These are phyloP conservation scores for Phalacrocorax aristotelis DNA, from an alignment of 2,113 vertebrate genomes.

Conservation along the genomic window DNA sequence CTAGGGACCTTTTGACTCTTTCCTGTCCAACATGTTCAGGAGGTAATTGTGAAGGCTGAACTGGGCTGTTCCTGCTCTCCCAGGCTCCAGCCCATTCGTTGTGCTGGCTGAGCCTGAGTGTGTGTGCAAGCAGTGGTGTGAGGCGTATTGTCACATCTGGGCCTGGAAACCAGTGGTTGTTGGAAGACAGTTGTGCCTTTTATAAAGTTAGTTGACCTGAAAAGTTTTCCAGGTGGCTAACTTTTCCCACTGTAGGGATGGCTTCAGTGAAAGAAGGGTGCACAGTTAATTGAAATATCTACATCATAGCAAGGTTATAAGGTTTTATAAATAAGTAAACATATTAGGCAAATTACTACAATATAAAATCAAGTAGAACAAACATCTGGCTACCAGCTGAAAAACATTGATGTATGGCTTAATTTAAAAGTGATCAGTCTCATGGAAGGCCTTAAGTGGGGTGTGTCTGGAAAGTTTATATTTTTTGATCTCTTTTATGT, in stretches of 20 bases:
- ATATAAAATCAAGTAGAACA: background rate
- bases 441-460: background rate
- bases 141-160: background rate
- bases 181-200: background rate
- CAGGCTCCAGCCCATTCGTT: background rate
- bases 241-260: background rate
- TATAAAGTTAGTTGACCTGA: background rate
- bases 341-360: background rate
- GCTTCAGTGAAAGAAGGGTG: background rate
- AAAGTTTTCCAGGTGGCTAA: background rate
- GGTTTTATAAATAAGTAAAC: background rate
- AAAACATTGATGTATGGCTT: background rate
- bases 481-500: background rate
- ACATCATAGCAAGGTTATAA: background rate
- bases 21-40: background rate
- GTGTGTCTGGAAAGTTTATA: background rate
- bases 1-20: background rate
- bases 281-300: background rate
- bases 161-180: background rate
- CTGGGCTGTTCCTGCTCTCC: background rate
- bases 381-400: background rate
- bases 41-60: background rate
- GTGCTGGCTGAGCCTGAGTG: background rate
- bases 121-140: fast-evolving
- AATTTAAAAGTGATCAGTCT: background rate